These are phyloP conservation scores for Dinomys branickii DNA, from an alignment of 2,113 vertebrate genomes.

Conservation along the genomic window DNA sequence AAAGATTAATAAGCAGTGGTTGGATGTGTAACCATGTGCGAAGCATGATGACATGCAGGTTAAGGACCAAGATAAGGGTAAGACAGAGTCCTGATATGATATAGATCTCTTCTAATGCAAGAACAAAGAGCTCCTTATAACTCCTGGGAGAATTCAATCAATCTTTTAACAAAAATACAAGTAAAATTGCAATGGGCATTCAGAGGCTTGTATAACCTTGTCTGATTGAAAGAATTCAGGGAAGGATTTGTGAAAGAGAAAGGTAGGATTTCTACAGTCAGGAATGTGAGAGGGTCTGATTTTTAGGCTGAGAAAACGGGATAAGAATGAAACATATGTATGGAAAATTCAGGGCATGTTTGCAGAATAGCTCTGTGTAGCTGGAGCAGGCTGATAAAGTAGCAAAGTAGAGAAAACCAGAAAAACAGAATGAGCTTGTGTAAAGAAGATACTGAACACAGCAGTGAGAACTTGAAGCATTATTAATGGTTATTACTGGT, in stretches of 20 bases:
- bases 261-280: neutral
- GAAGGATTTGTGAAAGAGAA: neutral
- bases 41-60: neutral
- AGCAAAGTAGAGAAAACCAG: neutral
- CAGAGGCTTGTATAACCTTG: neutral
- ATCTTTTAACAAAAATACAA: neutral
- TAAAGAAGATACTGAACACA: neutral
- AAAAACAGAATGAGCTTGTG: neutral
- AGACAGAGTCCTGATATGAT: neutral
- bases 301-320: neutral
- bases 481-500: accelerated
- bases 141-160: neutral
- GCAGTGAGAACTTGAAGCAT: neutral
- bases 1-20: neutral
- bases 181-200: neutral
- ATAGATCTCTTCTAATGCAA: neutral
- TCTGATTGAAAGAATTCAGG: neutral
- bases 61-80: neutral
- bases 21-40: neutral
- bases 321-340: neutral
- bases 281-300: too few species aligned
- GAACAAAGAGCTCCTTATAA: neutral
- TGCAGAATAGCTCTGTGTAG: neutral
- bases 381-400: neutral
- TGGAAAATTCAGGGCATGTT: neutral